Evolutionary conservation across 1,140 invertebrate genomes (phyloP), one percentile per base, ranked within the genome.

Genomic region (Araneus ventricosus): DNA sequence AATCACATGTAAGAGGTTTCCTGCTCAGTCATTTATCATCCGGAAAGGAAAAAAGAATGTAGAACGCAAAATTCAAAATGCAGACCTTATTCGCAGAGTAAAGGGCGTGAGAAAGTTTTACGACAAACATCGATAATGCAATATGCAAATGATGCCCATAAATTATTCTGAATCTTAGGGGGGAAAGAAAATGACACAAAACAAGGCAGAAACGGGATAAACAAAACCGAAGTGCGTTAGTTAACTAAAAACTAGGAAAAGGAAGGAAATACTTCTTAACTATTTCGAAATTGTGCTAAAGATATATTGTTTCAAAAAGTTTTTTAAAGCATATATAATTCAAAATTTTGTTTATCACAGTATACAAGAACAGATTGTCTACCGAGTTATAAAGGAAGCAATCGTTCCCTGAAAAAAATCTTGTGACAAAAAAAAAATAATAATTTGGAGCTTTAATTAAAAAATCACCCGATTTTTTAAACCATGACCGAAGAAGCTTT

Each of bases 101-200:
- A 70, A 70, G n/a, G 27, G 63, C 63, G 63, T 70, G 63, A 14
- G 63, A 70, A 70, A 70, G n/a, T 70, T 70, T 70, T 27, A 30
- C n/a, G 27, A 30, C 63, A 27, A 70, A 70, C 63, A 14, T 30
- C 63, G 63, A 70, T 70, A 70, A 30, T n/a, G 24, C 10, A 27
- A 14, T 70, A 70, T 70, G 63, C 63, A 27, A 70, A 70, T 70
- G 63, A 70, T 14, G 63, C 10, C 63, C 63, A 34, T 14, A 70
- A 70, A 70, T 70, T n/a, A 27, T 70, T 30, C 63, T 14, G 27
- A 30, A 70, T 70, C 63, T 27, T 27, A 7, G 4, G 8, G 63
- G 27, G 63, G 30, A 70, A 70, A 63, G 59, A 70, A 70, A 70
- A 30, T 27, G 63, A 70, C 63, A 70, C n/a, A 70, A 30, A 70